Evolutionary conservation across 2,888 invertebrate genomes (phyloP), one percentile per base, ranked within the genome.

Genomic region (Elysia crispata): DNA sequence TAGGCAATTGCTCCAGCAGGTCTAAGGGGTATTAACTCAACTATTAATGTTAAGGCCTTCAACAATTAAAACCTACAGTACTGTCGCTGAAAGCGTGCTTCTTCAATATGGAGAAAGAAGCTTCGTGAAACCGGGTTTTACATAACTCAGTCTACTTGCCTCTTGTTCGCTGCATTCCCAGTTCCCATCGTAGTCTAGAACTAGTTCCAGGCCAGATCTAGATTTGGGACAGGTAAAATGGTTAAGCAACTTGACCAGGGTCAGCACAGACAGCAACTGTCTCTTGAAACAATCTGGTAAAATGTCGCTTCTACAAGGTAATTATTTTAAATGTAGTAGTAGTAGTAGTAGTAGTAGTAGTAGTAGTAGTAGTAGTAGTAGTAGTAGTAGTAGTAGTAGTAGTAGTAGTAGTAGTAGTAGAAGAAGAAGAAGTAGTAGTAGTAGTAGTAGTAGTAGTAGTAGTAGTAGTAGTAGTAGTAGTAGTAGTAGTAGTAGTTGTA

Each of bases 301-400:
- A 41, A 41, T 41, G 41, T 11, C 41, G 41, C 41, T 41, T 3
- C 41, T 41, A 41, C 5, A 41, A 41, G 41, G 41, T 41, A 41
- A 41, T 41, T 41, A 41, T 41, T 41, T 41, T 41, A 41, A 15
- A 8, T 8, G 60, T 13, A 23, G 25, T 25, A 23, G 11, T 11
- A 41, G 41, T 41, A 11, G 41, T 11, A 41, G 41, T 41, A 41
- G 41, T 41, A 60, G 60, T 60, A 60, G 60, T 60, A 60, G 60
- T 60, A 60, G 60, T 60, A 60, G 60, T 60, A 60, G 60, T 60
- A 60, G 60, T 60, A 60, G 60, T 60, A 60, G 60, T 60, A 60
- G 60, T 60, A 60, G 15, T 41, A 41, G 41, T 41, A 41, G 41
- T 41, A 41, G 41, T 41, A 41, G 41, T 41, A 41, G 41, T 60